Evolutionary conservation across 2,113 vertebrate species (phyloP).

Genomic region (Hymenochirus boettgeri): DNA sequence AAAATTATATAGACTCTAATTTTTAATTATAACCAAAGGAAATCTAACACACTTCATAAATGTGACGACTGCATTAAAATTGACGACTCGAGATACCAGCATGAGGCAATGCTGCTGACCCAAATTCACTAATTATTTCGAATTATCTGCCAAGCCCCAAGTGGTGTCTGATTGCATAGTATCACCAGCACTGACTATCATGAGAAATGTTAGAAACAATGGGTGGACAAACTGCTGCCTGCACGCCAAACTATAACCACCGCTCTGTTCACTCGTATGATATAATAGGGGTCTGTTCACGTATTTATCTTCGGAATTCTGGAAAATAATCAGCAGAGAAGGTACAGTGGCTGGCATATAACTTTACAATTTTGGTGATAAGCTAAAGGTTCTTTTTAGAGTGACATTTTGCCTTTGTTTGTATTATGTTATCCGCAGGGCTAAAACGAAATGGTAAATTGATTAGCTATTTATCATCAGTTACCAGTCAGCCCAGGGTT

Average conservation of each 20-base stretch:
- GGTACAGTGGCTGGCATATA: slow-evolving; percentile 35
- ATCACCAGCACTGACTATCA: slow-evolving; percentile 60
- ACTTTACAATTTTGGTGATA: too few species aligned
- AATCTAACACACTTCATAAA: slow-evolving; percentile 19
- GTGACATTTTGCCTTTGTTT: too few species aligned
- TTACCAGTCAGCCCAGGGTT: too few species aligned
- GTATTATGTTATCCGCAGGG: too few species aligned
- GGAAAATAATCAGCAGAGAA: slow-evolving; percentile 26
- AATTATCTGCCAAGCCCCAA: slow-evolving; percentile 28
- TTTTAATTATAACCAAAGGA: too few species aligned
- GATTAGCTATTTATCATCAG: too few species aligned
- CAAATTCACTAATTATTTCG: slow-evolving; percentile 52
- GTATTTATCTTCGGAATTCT: slow-evolving; percentile 21
- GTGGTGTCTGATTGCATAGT: slow-evolving; percentile 38
- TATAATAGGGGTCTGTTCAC: slow-evolving; percentile 62
- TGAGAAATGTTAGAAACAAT: slow-evolving; percentile 69
- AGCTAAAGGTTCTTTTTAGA: too few species aligned
- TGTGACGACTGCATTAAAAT: slow-evolving; percentile 51
- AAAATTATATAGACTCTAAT: too few species aligned
- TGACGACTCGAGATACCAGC: slow-evolving; percentile 48
- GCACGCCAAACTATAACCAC: slow-evolving; percentile 73
- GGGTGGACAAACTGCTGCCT: slow-evolving; percentile 75
- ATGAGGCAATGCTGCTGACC: slow-evolving; percentile 55
- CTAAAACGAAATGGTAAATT: too few species aligned
- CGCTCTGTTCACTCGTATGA: slow-evolving; percentile 69